Conservation (phyloP, 2,888 invertebrate genomes). For the Synergus japonicus region DNA sequence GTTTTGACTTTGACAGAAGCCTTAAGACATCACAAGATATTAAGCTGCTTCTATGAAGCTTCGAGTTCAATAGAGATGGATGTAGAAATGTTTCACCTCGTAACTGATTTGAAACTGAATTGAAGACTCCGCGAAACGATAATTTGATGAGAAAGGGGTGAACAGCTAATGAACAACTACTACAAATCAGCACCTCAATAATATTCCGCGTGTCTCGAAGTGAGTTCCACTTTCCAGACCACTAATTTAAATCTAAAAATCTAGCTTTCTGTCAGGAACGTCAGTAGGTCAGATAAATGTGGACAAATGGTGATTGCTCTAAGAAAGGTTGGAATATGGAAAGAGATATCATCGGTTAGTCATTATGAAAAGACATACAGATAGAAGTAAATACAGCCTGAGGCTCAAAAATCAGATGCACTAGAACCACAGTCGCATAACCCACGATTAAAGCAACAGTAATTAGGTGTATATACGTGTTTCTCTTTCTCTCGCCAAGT, state of each 20-base stretch:
- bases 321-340: constrained; percentile 8
- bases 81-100: not conserved
- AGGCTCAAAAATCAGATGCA: constrained; percentile 64
- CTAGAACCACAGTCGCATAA: constrained; percentile 67
- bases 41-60: constrained; percentile 15
- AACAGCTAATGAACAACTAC: not conserved
- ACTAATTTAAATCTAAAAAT: not conserved
- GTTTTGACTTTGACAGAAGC: constrained; percentile 9
- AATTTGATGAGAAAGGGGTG: not conserved
- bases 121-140: not conserved
- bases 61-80: not conserved
- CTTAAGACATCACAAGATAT: constrained; percentile 28
- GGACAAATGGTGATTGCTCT: not conserved
- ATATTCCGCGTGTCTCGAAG: not conserved
- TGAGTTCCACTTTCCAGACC: not conserved
- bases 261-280: not conserved
- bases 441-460: constrained; percentile 69
- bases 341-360: constrained; percentile 32
- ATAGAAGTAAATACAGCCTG: constrained; percentile 54
- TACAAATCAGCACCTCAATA: not conserved
- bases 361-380: constrained; percentile 27
- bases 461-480: constrained; percentile 61
- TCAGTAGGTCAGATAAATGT: not conserved
- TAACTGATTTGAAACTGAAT: not conserved
- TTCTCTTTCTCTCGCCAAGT: constrained; percentile 58